Percentiles rank a stretch among this genome's conserved stretches.
Evolutionary conservation across 1,140 invertebrate species (phyloP).

Genomic region (Ylistrum balloti): DNA sequence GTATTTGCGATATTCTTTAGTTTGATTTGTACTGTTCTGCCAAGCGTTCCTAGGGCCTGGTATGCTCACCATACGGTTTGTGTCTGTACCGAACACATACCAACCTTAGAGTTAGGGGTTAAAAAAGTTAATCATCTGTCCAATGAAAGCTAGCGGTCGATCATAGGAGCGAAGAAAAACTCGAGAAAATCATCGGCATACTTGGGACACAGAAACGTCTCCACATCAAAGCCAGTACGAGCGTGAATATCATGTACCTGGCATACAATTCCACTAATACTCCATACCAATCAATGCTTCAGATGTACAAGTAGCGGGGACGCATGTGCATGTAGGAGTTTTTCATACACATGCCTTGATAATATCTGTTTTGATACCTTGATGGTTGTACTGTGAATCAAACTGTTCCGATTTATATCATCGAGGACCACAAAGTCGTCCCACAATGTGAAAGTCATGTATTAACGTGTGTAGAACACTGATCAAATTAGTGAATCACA

Average conservation of each 20-base stretch:
- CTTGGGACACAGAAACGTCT: background rate
- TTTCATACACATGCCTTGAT: background rate
- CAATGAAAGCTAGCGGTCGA: background rate
- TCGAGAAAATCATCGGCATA: background rate
- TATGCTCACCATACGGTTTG: background rate
- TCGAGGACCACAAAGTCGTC: too few species aligned
- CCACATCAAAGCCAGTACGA: background rate
- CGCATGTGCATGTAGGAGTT: background rate
- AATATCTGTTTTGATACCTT: too few species aligned
- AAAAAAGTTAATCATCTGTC: slow-evolving; percentile 13
- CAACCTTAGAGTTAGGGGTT: background rate
- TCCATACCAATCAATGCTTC: background rate
- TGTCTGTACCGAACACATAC: background rate
- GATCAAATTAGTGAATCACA: too few species aligned
- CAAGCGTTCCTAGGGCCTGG: background rate
- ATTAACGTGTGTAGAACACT: too few species aligned
- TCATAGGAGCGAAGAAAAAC: background rate
- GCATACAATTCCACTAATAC: background rate
- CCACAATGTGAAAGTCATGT: too few species aligned
- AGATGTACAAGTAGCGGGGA: background rate
- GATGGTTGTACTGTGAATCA: too few species aligned
- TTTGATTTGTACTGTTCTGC: slow-evolving; percentile 26
- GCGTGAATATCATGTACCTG: background rate
- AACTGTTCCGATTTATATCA: too few species aligned
- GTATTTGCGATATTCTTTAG: background rate